Evolutionary conservation across 2,113 vertebrate species (phyloP).

Genomic region (Anolis sagrei): DNA sequence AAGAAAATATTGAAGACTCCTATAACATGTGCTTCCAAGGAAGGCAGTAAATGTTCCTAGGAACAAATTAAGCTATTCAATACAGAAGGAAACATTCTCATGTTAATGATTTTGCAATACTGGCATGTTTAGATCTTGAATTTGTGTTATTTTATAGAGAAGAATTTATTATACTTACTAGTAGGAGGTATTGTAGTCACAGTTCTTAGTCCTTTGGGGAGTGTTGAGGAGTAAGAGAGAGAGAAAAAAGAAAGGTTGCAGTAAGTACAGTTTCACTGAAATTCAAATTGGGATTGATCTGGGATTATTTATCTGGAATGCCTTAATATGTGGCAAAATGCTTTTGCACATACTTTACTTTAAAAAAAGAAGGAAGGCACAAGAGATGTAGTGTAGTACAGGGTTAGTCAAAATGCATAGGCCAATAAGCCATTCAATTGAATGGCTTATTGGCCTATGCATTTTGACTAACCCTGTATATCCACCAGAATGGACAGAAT

Average conservation of each 20-base stretch:
- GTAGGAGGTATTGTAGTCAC: background rate
- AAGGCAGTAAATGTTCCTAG: too few relatives aligned
- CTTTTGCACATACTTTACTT: background rate
- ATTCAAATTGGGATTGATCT: background rate
- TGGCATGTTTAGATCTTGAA: too few relatives aligned
- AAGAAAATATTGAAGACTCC: too few relatives aligned
- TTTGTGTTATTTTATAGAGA: background rate
- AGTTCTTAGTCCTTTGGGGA: background rate
- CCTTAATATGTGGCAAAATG: background rate
- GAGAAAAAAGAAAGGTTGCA: background rate
- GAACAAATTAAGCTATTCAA: too few relatives aligned
- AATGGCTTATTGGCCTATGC: too few relatives aligned
- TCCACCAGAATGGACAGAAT: background rate
- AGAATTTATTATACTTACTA: background rate
- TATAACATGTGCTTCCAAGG: too few relatives aligned
- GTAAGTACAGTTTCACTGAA: background rate
- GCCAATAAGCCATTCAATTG: too few relatives aligned
- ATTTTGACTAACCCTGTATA: too few relatives aligned
- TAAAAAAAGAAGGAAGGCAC: background rate
- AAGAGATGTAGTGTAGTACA: background rate
- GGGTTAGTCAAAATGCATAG: too few relatives aligned
- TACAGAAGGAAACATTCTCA: too few relatives aligned
- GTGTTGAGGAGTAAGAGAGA: too few relatives aligned
- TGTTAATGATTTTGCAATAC: too few relatives aligned
- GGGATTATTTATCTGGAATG: background rate